These are phyloP conservation scores for Cossypha niveicapilla DNA, from an alignment of 2,797 vertebrate species.

Conservation along the genomic window DNA sequence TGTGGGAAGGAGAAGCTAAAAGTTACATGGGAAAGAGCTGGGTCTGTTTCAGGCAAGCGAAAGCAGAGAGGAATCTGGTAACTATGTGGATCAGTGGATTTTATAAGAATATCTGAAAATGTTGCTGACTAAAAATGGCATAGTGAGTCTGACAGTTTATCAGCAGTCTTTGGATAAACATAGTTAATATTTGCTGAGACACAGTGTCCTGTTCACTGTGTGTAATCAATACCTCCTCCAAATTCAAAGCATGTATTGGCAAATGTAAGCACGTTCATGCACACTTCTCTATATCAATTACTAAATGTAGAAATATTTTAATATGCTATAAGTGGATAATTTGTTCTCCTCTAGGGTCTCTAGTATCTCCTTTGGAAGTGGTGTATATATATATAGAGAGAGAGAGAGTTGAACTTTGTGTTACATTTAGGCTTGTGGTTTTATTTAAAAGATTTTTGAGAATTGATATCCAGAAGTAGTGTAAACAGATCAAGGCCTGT, in stretches of 20 bases:
- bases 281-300: not conserved
- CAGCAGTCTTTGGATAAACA: not conserved
- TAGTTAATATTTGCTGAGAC: not conserved
- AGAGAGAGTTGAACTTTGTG: not conserved
- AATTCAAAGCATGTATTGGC: not conserved
- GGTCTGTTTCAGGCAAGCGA: not conserved
- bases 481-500: not conserved
- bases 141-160: not conserved
- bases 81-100: not conserved
- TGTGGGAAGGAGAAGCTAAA: not conserved
- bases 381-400: not conserved
- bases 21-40: not conserved
- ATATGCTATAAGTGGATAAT: not conserved
- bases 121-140: not conserved
- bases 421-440: not conserved
- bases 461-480: not conserved
- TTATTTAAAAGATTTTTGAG: not conserved
- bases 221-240: not conserved
- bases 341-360: not conserved
- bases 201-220: not conserved
- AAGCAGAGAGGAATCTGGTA: not conserved
- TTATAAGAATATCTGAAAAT: not conserved
- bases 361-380: not conserved
- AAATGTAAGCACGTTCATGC: not conserved
- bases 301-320: not conserved